Evolutionary conservation across 2,113 vertebrate species (phyloP).

Genomic region (Plestiodon gilberti): DNA sequence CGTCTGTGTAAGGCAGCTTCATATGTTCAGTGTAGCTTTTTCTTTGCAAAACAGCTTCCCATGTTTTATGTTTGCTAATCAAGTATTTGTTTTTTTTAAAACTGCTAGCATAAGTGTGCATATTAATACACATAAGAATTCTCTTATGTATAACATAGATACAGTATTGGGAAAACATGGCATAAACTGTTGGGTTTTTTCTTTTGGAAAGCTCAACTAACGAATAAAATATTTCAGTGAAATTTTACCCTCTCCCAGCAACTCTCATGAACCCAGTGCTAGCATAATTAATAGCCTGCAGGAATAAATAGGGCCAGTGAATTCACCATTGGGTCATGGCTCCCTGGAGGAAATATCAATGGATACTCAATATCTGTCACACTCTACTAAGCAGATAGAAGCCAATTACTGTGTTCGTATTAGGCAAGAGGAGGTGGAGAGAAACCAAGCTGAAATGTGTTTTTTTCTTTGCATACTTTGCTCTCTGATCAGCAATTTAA

Average conservation of each 20-base stretch:
- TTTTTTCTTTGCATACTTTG: background rate
- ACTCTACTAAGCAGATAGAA: constrained; percentile 22
- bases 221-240: background rate
- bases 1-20: background rate
- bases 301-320: background rate
- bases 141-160: background rate
- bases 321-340: constrained; percentile 22
- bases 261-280: constrained; percentile 6
- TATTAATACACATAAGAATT: background rate
- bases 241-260: background rate
- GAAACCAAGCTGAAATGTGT: background rate
- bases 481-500: background rate
- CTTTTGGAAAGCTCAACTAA: background rate
- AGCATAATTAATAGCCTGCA: background rate
- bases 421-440: background rate
- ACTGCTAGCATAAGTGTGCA: background rate
- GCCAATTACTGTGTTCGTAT: constrained; percentile 2
- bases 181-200: accelerated
- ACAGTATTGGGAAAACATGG: background rate
- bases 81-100: background rate
- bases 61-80: background rate
- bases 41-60: background rate
- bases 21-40: background rate
- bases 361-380: constrained; percentile 1
- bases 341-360: constrained; percentile 18